phyloP scores from a whole-genome alignment of 2,888 invertebrate species.

The Dinocampus coccinellae region DNA sequence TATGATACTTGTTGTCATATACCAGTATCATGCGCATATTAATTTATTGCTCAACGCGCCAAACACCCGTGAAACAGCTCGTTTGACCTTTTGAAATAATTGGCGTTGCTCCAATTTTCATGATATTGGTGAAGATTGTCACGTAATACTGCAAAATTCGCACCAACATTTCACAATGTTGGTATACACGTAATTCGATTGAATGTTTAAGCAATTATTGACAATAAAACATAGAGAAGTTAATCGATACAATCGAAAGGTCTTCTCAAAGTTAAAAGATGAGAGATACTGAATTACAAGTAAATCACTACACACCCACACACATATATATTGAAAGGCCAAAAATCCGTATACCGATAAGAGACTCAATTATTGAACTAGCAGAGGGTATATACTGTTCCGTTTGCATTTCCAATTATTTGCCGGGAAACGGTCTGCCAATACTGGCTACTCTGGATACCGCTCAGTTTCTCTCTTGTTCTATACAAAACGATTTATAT shows the following conservation, averaged over 20 bases:
- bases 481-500: not conserved
- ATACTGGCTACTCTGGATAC: conserved; percentile 64
- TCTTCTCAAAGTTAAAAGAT: not conserved
- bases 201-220: not conserved
- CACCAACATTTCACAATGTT: not conserved
- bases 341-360: conserved; percentile 65
- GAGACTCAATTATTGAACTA: conserved; percentile 70
- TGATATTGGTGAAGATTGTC: conserved; percentile 38
- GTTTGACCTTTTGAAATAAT: conserved; percentile 58
- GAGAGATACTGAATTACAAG: not conserved
- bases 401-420: conserved; percentile 70
- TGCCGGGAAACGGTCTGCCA: conserved; percentile 68
- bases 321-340: conserved; percentile 35
- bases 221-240: not conserved
- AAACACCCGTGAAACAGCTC: conserved; percentile 55
- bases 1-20: conserved; percentile 13
- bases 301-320: not conserved
- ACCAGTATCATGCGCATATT: conserved; percentile 22
- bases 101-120: conserved; percentile 58
- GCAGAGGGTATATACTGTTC: conserved; percentile 64
- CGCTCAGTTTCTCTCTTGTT: conserved; percentile 16
- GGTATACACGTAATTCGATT: not conserved
- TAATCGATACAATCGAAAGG: not conserved
- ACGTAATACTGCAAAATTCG: conserved; percentile 9
- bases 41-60: conserved; percentile 57